phyloP scores from a whole-genome alignment of 2,113 vertebrate genomes.

The Grammomys dolichurus region DNA sequence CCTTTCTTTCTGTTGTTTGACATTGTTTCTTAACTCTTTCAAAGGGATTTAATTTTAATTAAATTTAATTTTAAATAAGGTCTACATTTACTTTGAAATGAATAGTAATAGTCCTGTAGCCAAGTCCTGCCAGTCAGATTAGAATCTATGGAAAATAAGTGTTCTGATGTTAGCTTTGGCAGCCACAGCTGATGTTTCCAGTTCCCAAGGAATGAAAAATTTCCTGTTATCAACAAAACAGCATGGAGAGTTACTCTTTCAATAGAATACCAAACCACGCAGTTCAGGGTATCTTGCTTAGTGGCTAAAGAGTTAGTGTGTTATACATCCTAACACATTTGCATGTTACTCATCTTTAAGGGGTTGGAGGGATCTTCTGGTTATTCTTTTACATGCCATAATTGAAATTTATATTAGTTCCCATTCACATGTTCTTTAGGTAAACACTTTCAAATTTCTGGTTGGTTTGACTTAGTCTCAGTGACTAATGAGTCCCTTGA shows the following conservation, averaged over 20 bases:
- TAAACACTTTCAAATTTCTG: background rate
- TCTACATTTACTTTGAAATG: background rate
- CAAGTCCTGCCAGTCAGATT: background rate
- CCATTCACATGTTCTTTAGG: background rate
- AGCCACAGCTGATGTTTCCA: background rate
- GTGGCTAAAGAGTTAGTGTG: background rate
- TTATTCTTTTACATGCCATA: background rate
- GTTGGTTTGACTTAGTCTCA: background rate
- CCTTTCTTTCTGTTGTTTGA: background rate
- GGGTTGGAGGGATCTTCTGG: background rate
- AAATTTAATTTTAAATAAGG: slow-evolving; percentile 2
- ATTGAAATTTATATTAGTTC: background rate
- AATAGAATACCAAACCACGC: background rate
- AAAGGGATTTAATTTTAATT: background rate
- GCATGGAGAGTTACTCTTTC: background rate
- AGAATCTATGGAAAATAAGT: background rate
- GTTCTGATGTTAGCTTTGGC: background rate
- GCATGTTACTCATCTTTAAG: background rate
- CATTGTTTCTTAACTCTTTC: slow-evolving; percentile 20
- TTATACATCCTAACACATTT: background rate
- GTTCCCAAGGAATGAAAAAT: background rate
- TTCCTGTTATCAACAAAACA: slow-evolving; percentile 34
- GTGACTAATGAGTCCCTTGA: background rate
- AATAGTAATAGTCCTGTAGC: background rate
- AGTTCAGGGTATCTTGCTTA: background rate